phyloP scores from a whole-genome alignment of 2,797 vertebrate species.

The Nyctibius grandis region DNA sequence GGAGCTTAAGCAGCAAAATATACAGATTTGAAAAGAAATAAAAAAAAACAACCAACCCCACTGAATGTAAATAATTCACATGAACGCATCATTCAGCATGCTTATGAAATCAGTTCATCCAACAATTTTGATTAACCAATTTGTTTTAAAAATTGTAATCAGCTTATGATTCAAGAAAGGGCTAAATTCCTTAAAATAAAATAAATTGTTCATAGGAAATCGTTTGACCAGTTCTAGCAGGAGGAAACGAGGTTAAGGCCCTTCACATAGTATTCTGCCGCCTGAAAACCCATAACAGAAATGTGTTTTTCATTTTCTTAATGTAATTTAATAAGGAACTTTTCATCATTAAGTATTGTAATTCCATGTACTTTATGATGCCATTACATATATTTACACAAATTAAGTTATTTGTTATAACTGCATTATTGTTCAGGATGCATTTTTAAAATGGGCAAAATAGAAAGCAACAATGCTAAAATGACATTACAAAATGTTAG shows the following conservation, averaged over 20 bases:
- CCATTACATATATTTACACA: constrained; percentile 58
- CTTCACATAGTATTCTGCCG: constrained; percentile 30
- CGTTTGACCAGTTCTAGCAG: constrained; percentile 15
- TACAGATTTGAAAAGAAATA: not conserved
- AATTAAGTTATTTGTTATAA: constrained; percentile 63
- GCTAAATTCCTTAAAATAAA: constrained; percentile 49
- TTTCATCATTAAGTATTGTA: constrained; percentile 66
- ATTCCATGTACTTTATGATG: constrained; percentile 59
- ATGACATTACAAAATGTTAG: constrained; percentile 50
- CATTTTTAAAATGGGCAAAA: constrained; percentile 59
- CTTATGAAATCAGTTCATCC: not conserved
- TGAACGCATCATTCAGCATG: not conserved
- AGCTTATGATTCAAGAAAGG: not conserved
- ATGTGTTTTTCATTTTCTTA: constrained; percentile 66
- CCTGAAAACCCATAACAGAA: constrained; percentile 55
- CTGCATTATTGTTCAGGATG: constrained; percentile 58
- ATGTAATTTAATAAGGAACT: constrained; percentile 63
- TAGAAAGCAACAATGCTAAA: constrained; percentile 55
- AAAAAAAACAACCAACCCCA: not conserved
- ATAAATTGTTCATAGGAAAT: constrained; percentile 12
- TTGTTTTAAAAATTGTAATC: not conserved
- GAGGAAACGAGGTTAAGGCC: constrained; percentile 28
- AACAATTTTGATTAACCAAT: not conserved
- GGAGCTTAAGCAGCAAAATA: not conserved
- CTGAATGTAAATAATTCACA: not conserved